Percentiles rank a stretch among this genome's conserved stretches.
Conservation (phyloP, 2,888 invertebrate genomes). For the Drepana falcataria region DNA sequence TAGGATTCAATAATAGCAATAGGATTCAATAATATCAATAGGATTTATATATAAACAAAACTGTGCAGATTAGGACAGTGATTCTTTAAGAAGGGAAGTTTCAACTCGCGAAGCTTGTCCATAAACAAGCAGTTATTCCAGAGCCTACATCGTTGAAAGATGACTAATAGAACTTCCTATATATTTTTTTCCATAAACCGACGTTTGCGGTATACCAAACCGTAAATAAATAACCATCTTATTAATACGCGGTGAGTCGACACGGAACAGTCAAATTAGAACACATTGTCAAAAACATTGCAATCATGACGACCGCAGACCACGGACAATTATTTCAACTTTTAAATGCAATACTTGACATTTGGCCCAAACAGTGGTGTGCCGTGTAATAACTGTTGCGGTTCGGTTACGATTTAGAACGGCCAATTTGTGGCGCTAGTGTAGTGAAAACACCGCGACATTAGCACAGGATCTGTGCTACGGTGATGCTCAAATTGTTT, state of each 20-base stretch:
- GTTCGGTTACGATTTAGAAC: slow-evolving; percentile 37
- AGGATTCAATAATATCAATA: too few species aligned
- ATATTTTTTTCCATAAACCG: not conserved
- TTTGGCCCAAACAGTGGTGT: slow-evolving; percentile 37
- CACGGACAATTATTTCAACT: slow-evolving; percentile 32
- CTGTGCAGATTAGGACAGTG: too few species aligned
- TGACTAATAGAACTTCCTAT: not conserved
- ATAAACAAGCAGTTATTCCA: too few species aligned
- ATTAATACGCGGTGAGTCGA: slow-evolving; percentile 4
- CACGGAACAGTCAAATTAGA: slow-evolving; percentile 37
- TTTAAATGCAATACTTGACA: slow-evolving; percentile 47
- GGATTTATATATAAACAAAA: too few species aligned
- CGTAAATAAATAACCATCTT: slow-evolving; percentile 1
- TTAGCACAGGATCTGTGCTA: slow-evolving; percentile 56
- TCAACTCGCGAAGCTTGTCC: too few species aligned
- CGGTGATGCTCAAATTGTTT: slow-evolving; percentile 57
- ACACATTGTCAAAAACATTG: slow-evolving; percentile 55
- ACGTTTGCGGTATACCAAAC: not conserved
- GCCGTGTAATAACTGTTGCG: slow-evolving; percentile 36
- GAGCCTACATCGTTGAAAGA: not conserved
- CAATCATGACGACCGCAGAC: slow-evolving; percentile 31
- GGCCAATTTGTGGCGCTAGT: slow-evolving; percentile 47
- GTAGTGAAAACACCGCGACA: slow-evolving; percentile 46
- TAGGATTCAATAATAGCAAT: too few species aligned
- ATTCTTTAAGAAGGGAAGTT: too few species aligned